Percentiles rank a stretch among this genome's conserved stretches.
Evolutionary conservation across 2,888 invertebrate species (phyloP).

Genomic region (Tetragnatha montana): DNA sequence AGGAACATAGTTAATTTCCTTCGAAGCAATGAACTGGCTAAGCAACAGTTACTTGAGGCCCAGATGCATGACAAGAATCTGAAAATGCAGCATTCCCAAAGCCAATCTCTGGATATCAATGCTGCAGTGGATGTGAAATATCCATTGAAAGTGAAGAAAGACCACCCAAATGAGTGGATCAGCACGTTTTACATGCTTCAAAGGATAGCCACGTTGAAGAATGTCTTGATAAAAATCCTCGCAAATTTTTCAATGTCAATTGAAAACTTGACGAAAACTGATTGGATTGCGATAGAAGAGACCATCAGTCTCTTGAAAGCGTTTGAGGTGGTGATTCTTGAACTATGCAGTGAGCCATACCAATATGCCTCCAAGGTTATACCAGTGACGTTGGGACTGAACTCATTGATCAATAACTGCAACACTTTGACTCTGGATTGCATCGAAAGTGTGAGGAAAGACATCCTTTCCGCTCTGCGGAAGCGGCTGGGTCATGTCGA

Average conservation of each 20-base stretch:
- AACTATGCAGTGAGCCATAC: conserved; percentile 64
- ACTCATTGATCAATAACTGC: conserved; percentile 64
- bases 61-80: conserved; percentile 68
- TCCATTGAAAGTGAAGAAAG: conserved; percentile 66
- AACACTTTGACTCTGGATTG: conserved; percentile 40
- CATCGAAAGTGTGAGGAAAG: conserved; percentile 64
- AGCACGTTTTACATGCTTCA: conserved; percentile 68
- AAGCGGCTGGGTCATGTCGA: conserved; percentile 60
- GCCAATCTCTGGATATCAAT: conserved; percentile 48
- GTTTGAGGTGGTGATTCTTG: conserved; percentile 66
- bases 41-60: conserved; percentile 62
- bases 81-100: conserved; percentile 56
- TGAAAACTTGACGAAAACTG: conserved; percentile 45
- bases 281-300: conserved; percentile 68
- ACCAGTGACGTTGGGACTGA: conserved; percentile 55
- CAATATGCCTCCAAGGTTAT: conserved; percentile 65
- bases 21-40: conserved; percentile 55
- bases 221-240: conserved; percentile 50
- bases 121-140: conserved; percentile 59
- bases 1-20: conserved; percentile 55
- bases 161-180: conserved; percentile 65
- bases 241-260: conserved; percentile 43
- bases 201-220: conserved; percentile 63
- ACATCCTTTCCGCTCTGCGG: conserved; percentile 41
- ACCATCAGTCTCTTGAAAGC: conserved; percentile 66